Evolutionary conservation across 2,797 vertebrate genomes (phyloP).

Genomic region (Arctocebus calabarensis): DNA sequence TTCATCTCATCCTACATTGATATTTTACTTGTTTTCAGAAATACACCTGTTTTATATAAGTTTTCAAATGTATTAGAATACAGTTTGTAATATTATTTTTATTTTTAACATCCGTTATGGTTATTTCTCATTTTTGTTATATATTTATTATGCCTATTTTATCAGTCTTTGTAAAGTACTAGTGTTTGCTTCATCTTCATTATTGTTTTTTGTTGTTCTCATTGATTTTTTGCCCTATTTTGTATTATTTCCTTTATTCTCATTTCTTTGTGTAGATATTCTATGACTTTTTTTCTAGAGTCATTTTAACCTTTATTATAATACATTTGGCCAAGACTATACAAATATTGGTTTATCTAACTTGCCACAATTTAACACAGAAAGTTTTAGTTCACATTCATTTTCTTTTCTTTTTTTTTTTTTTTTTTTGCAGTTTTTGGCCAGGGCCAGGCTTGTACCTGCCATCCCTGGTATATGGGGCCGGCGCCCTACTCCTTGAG

Average conservation of each 20-base stretch:
- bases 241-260: slow-evolving; percentile 14
- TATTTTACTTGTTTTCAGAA: slow-evolving; percentile 50
- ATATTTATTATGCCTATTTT: background rate
- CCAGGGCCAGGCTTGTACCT: too few relatives aligned
- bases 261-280: slow-evolving; percentile 6
- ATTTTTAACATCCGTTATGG: background rate
- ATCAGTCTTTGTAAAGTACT: background rate
- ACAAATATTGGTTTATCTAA: background rate
- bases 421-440: too few relatives aligned
- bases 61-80: slow-evolving; percentile 26
- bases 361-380: background rate
- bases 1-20: background rate
- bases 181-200: background rate
- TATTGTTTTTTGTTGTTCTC: background rate
- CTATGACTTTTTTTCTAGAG: background rate
- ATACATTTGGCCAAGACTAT: background rate
- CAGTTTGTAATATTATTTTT: background rate
- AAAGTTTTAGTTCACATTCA: slow-evolving; percentile 2
- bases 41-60: background rate
- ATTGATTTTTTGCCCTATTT: background rate
- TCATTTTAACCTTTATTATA: slow-evolving; percentile 8
- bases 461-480: too few relatives aligned
- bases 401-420: background rate
- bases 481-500: too few relatives aligned
- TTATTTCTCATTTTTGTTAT: background rate